Base-by-base conservation (phyloP, 2,888 invertebrate species). In the Epistrophe grossulariae region DNA sequence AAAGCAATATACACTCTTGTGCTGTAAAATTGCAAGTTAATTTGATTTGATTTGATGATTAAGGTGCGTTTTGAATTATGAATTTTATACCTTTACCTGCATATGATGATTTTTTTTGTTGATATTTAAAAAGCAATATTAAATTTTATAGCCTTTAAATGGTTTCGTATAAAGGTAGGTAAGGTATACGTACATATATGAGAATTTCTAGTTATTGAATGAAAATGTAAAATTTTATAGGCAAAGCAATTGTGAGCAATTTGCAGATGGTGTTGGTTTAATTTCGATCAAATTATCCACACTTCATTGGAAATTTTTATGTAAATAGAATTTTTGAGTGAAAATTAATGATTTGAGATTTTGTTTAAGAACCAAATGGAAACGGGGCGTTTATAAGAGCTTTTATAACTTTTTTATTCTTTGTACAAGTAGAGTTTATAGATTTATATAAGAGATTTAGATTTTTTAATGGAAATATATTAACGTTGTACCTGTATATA, bases 31-130 rank as follows among this genome's bases (percentile, higher is more conserved):
- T 79, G 74, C 71, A 82, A 72, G 76, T 87, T 83, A 87, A 87
- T 87, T 87, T 87, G 76, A 87, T 87, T 71, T 79, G 71, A 52
- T 87, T 71, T 76, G 66, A 45, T 72, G 79, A 87, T 87, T 79
- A 79, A 87, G 83, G 79, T 83, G 87, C 55, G 64, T 60, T 62
- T 43, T 74, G 79, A 82, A 68, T 79, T 79, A 87, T 79, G 71
- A 79, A 82, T 82, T 74, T 83, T 57, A 83, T 76, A 60, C 9
- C 7, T 35, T 4, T 48, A 10, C 40, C 7, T 10, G 19, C 38
- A 1, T 19, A 35, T 19, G 85, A 82, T 79, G 70, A 74, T 15
- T 82, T 59, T 82, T 82, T 85, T n/a, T n/a, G n/a, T n/a, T 71
- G 35, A 50, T 85, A 78, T 76, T 64, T 28, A 0, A 48, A 64